phyloP scores from a whole-genome alignment of 2,797 vertebrate species.

The Hapalemur alaotrensis region DNA sequence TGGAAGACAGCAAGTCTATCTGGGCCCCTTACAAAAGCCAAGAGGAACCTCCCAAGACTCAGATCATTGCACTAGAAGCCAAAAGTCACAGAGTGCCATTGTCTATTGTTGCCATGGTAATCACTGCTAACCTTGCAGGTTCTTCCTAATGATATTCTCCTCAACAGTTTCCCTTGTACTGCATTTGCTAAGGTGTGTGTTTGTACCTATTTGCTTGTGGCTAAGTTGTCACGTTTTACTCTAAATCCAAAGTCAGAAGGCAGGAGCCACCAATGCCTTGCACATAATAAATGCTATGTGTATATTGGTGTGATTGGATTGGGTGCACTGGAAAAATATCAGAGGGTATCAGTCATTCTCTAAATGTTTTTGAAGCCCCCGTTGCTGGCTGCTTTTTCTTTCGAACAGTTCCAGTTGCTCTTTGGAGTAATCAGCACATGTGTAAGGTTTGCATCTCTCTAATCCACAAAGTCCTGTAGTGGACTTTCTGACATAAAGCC shows the following conservation, averaged over 20 bases:
- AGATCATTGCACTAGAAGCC: not conserved
- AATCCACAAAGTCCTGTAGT: not conserved
- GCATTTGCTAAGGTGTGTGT: not conserved
- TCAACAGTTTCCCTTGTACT: not conserved
- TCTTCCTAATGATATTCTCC: not conserved
- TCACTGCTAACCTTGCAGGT: not conserved
- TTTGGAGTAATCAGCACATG: not conserved
- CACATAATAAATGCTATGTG: not conserved
- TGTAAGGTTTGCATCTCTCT: not conserved
- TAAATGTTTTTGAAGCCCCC: not conserved
- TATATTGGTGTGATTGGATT: not conserved
- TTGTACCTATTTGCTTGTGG: not conserved
- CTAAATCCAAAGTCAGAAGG: not conserved
- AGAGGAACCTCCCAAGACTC: not conserved
- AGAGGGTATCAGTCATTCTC: not conserved
- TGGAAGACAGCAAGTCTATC: not conserved
- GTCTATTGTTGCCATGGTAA: slow-evolving; percentile 32
- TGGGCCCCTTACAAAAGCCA: not conserved
- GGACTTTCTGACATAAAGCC: not conserved
- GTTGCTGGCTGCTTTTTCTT: not conserved
- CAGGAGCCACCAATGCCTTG: not conserved
- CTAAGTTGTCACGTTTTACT: slow-evolving; percentile 2
- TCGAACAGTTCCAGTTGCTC: not conserved
- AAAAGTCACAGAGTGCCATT: not conserved
- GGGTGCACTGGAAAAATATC: not conserved